Conservation (phyloP, 2,113 vertebrate species). For the Esox niger region DNA sequence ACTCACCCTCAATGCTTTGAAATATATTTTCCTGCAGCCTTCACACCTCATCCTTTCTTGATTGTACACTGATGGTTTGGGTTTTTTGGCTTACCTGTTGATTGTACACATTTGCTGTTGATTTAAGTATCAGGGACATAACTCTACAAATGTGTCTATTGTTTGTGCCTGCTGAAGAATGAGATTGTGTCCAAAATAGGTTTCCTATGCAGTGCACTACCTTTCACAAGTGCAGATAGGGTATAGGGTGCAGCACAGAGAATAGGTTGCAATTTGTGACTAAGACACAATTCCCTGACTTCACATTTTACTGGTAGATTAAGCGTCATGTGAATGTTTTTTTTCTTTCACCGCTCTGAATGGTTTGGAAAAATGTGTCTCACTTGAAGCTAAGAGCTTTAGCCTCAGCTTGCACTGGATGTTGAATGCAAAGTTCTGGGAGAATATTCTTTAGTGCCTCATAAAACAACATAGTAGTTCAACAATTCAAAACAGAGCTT, state of each 20-base stretch:
- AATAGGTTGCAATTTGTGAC: not conserved
- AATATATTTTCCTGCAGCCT: not conserved
- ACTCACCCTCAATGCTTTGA: not conserved
- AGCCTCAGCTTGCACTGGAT: constrained; percentile 41
- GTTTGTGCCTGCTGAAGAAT: no score
- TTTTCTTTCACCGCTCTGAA: constrained; percentile 9
- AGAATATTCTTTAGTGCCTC: constrained; percentile 31
- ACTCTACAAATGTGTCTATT: no score
- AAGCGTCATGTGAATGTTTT: constrained; percentile 42
- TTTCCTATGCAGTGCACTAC: no score
- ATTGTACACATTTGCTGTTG: constrained; percentile 33
- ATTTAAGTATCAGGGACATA: constrained; percentile 6
- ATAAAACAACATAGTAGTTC: constrained; percentile 24
- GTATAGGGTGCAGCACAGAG: no score
- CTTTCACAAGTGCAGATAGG: not conserved
- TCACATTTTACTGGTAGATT: constrained; percentile 14
- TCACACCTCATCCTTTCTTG: constrained; percentile 43
- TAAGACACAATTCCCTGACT: constrained; percentile 8
- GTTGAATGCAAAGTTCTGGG: constrained; percentile 27
- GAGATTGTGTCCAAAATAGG: no score
- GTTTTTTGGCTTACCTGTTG: constrained; percentile 46
- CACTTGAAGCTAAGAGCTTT: constrained; percentile 57
- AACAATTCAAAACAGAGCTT: constrained; percentile 39
- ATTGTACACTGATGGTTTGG: constrained; percentile 67
- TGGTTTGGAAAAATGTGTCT: constrained; percentile 31